These are phyloP conservation scores for Drosophila longiperda DNA, from an alignment of 2,888 invertebrate genomes.

Conservation along the genomic window DNA sequence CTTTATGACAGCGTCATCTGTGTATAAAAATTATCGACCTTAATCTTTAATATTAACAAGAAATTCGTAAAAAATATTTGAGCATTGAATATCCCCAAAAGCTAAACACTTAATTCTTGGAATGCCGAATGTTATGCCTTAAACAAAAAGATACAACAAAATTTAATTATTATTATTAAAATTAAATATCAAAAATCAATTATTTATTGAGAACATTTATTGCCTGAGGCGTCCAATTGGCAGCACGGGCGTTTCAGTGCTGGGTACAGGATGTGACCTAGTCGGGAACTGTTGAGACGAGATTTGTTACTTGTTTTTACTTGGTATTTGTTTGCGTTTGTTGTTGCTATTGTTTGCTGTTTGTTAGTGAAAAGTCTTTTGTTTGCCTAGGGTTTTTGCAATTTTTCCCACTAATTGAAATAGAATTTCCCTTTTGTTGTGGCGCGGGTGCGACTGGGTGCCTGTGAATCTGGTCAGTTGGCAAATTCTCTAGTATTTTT, in stretches of 20 bases:
- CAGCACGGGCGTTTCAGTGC: not conserved
- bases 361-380: conserved; percentile 74
- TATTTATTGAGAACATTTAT: not conserved
- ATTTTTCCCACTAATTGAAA: conserved; percentile 81
- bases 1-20: not conserved
- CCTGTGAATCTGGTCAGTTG: conserved; percentile 46
- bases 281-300: not conserved
- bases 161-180: too few relatives aligned
- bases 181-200: not conserved
- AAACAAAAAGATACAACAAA: not conserved
- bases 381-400: conserved; percentile 75
- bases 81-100: not conserved
- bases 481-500: conserved; percentile 75
- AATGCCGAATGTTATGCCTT: not conserved
- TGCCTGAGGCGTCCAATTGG: not conserved
- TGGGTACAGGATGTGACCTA: conserved; percentile 1
- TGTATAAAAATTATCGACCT: not conserved
- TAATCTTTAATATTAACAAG: not conserved
- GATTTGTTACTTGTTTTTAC: conserved; percentile 6
- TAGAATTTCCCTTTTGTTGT: conserved; percentile 73
- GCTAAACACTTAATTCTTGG: not conserved
- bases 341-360: conserved; percentile 53
- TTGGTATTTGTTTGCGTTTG: conserved; percentile 52
- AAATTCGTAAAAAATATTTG: not conserved
- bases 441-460: conserved; percentile 17